Base-by-base conservation (phyloP, 2,888 invertebrate species). In the Bugulina stolonifera region DNA sequence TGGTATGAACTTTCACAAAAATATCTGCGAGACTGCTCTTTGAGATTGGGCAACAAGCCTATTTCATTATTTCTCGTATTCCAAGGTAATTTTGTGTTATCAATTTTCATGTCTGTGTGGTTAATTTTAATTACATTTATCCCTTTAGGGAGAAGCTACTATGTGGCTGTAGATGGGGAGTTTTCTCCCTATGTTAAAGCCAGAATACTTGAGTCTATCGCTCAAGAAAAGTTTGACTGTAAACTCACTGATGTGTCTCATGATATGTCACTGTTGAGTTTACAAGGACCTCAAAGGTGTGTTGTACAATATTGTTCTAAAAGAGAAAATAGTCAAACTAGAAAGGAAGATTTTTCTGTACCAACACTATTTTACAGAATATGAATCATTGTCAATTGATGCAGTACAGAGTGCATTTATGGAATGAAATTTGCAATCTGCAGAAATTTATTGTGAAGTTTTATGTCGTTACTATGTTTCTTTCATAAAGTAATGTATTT, bases 201-300 rank as follows among this genome's bases (percentile, higher is more conserved):
- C 0, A 93, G 94, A 80, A 87, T 94, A 32, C 87, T 88, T 2
- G 88, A 89, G 73, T 88, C 90, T 73, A 87, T 93, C 18, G 87
- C 88, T 74, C 88, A 89, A 70, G 88, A 90, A 79, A 88, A 88
- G n/a, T 90, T 93, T 76, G 87, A 91, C 72, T 91, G 91, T 0
- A 88, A 87, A 22, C 86, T 94, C 69, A 88, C 89, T 2, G 91
- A 94, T 83, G 89, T 90, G 58, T 91, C 91, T 0, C 89, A 90
- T 73, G 89, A 91, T 77, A 87, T 94, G 78, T 92, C 92, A 71
- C 88, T 94, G 55, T 87, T 94, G 55, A 92, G 93, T 18, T 86
- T 94, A 71, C 94, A 94, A 84, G 94, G 94, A 52, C 91, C 91
- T 0, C 89, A 90, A 81, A 91, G 91, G 91, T 91, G 83, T 72